These are phyloP conservation scores for Sycophila sp. DNA, from an alignment of 1,140 invertebrate species.

Conservation along the genomic window DNA sequence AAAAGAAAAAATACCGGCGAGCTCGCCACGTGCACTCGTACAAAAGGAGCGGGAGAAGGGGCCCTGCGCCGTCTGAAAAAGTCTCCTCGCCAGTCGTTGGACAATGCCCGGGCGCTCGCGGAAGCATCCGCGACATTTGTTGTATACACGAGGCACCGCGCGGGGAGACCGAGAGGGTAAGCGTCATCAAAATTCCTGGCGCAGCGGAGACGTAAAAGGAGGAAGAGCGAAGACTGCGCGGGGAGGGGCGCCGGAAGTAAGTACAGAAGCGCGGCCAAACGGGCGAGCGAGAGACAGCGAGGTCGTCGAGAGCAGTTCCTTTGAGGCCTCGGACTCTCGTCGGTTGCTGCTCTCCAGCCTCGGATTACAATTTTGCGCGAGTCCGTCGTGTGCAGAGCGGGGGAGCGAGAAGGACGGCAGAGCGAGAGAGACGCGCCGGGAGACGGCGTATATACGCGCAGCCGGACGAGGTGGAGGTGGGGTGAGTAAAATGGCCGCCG, in stretches of 20 bases:
- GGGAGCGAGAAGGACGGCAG: conserved; percentile 41
- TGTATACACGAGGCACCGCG: background rate
- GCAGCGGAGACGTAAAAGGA: conserved; percentile 46
- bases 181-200: conserved; percentile 30
- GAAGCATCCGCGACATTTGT: background rate
- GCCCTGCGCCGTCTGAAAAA: too few relatives aligned
- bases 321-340: conserved; percentile 45
- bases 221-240: background rate
- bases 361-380: conserved; percentile 62
- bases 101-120: background rate
- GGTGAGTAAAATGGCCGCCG: conserved; percentile 67
- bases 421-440: too few relatives aligned
- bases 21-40: too few relatives aligned
- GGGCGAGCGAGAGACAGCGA: background rate
- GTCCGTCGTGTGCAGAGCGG: conserved; percentile 43
- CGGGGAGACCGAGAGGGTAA: background rate
- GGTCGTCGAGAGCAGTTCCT: background rate
- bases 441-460: conserved; percentile 39
- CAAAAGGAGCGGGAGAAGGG: too few relatives aligned
- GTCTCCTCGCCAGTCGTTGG: background rate
- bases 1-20: background rate
- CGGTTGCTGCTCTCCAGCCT: conserved; percentile 49
- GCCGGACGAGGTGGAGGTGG: conserved; percentile 42
- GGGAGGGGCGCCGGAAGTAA: background rate
- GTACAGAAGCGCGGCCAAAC: background rate